Conservation (phyloP, 2,797 vertebrate genomes). For the Eospalax fontanierii region DNA sequence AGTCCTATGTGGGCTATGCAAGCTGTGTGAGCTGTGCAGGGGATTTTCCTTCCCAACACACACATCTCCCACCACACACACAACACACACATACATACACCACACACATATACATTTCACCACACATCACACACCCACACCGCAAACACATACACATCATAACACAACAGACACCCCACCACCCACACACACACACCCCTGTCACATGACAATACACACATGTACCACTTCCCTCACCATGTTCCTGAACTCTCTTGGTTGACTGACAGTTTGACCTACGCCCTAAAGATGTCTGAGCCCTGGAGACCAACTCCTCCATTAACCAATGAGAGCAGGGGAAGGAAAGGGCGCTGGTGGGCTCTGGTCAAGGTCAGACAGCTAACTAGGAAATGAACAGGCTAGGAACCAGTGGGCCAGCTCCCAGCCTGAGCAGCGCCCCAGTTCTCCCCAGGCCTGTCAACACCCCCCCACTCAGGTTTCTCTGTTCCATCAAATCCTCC, state of each 20-base stretch:
- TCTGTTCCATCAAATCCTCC: background rate
- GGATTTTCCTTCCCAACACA: too few species aligned
- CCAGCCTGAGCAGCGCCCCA: background rate
- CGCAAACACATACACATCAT: too few species aligned
- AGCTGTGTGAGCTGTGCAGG: too few species aligned
- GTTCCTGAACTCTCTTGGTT: background rate
- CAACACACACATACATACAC: too few species aligned
- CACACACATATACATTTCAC: too few species aligned
- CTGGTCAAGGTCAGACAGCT: background rate
- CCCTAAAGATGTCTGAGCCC: background rate
- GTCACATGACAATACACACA: background rate
- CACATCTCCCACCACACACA: too few species aligned
- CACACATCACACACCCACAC: too few species aligned
- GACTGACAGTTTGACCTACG: background rate
- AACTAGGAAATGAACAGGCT: background rate
- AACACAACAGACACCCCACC: too few species aligned
- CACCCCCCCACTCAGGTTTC: background rate
- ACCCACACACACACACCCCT: too few species aligned
- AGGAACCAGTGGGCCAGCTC: background rate
- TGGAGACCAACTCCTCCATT: background rate
- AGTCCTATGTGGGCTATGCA: too few species aligned
- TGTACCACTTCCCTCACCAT: too few species aligned
- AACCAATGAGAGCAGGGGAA: constrained; percentile 5
- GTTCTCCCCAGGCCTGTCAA: background rate
- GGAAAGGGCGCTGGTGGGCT: rapidly evolving